A percentile compares a stretch with the other conserved stretches of the same genome.
These are phyloP conservation scores for Crotalus adamanteus DNA, from an alignment of 2,797 vertebrate species.

Conservation along the genomic window DNA sequence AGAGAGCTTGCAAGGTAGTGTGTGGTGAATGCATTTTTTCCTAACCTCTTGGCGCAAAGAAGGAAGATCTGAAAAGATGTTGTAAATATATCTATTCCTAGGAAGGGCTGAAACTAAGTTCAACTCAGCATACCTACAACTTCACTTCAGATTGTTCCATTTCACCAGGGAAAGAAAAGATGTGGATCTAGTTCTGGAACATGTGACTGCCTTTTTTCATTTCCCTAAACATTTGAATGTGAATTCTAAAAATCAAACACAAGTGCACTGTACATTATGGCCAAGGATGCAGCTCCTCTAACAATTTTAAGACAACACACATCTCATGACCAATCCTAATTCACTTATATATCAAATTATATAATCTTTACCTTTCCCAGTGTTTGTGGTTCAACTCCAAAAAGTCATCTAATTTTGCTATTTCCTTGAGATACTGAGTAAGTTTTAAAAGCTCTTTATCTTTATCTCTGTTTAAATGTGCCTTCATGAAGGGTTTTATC, in stretches of 20 bases:
- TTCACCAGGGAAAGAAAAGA: background rate
- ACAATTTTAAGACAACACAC: background rate
- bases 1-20: background rate
- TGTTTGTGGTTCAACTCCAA: constrained; percentile 97
- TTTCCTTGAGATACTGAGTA: constrained; percentile 97
- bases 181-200: background rate
- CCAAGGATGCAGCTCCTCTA: background rate
- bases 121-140: background rate
- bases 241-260: background rate
- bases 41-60: too few species aligned
- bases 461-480: constrained; percentile 96
- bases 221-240: background rate
- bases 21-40: background rate
- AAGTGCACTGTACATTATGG: background rate
- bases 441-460: constrained; percentile 96
- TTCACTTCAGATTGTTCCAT: background rate
- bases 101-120: background rate
- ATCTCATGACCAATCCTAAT: background rate
- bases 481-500: constrained; percentile 99
- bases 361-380: constrained; percentile 89
- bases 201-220: background rate
- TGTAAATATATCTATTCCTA: background rate
- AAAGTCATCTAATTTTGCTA: constrained; percentile 94
- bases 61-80: background rate
- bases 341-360: background rate